Base-by-base conservation (phyloP, 2,888 invertebrate genomes). In the Trachelus troglodyta region DNA sequence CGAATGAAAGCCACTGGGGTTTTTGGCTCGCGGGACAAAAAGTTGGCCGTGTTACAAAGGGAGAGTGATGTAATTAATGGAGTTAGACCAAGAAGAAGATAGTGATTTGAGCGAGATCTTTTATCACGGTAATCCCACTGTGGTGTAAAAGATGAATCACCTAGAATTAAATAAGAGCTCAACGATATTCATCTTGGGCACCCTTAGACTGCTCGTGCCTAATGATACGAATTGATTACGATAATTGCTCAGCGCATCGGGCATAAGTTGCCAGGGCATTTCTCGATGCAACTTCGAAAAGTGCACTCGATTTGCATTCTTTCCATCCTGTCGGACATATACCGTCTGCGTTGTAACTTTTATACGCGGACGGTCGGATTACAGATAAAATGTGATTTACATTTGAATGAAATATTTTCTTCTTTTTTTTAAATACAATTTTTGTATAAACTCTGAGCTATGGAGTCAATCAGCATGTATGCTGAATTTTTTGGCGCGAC, bases 191-290 rank as follows among this genome's bases (percentile, higher is more conserved):
- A 74, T 56, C 56, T 56, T 56, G 23, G 56, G 23, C 56, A 23
- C 69, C 74, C 37, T 73, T 77, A 69, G 77, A 79, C 77, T 69
- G 77, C 78, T 76, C 56, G 56, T 23, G 78, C 75, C 76, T 83
- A 82, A 82, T 85, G 86, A 85, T 84, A 82, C 79, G 81, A 80
- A 87, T 87, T 83, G 82, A 85, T 84, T 82, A 81, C 81, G 80
- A 80, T 81, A 82, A 86, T 83, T 84, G 81, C 80, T 9, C 56
- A 15, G 56, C 9, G 56, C 23, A 56, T 23, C 23, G 23, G 9
- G 56, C 56, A 23, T 23, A 9, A 23, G 56, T 56, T 15, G 6
- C 15, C 40, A 40, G 15, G 2, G 23, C 56, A 56, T 56, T 56
- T 23, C 56, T 23, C 23, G 56, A 56, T 56, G 56, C 56, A 9